phyloP scores from a whole-genome alignment of 2,888 invertebrate species.

The Dascillus cervinus region DNA sequence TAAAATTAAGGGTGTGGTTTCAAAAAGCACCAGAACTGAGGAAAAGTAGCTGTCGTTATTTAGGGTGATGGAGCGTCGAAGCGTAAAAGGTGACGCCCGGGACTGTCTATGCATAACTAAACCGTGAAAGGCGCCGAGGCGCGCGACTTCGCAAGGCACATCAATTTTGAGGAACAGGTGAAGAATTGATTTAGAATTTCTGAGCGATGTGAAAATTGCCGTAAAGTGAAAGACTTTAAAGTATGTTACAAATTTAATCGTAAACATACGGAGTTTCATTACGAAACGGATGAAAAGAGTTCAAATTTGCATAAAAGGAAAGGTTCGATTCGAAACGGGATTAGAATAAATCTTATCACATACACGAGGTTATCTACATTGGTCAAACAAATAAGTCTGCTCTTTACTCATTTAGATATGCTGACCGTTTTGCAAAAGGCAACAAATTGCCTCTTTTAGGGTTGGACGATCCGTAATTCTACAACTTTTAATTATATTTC shows the following conservation, averaged over 20 bases:
- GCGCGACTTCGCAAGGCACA: conserved; percentile 16
- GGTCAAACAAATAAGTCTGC: no score
- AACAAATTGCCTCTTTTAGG: no score
- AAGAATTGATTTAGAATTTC: conserved; percentile 25
- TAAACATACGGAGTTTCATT: no score
- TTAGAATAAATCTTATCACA: no score
- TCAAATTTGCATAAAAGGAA: no score
- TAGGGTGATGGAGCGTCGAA: conserved; percentile 27
- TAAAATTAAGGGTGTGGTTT: neutral
- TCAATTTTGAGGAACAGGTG: conserved; percentile 25
- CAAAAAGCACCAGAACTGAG: neutral
- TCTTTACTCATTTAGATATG: no score
- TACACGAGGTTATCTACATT: no score
- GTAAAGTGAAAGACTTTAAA: conserved; percentile 13
- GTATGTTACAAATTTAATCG: conserved; percentile 15
- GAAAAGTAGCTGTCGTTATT: conserved; percentile 33
- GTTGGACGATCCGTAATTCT: no score
- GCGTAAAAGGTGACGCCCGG: conserved; percentile 19
- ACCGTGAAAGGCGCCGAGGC: conserved; percentile 14
- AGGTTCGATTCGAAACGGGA: no score
- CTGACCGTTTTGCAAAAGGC: no score
- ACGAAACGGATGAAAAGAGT: no score
- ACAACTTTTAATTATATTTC: no score
- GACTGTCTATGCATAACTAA: conserved; percentile 20
- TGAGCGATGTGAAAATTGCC: conserved; percentile 13